A percentile compares a stretch with the other conserved stretches of the same genome.
phyloP scores from a whole-genome alignment of 1,140 invertebrate genomes.

The Reticulitermes speratus region DNA sequence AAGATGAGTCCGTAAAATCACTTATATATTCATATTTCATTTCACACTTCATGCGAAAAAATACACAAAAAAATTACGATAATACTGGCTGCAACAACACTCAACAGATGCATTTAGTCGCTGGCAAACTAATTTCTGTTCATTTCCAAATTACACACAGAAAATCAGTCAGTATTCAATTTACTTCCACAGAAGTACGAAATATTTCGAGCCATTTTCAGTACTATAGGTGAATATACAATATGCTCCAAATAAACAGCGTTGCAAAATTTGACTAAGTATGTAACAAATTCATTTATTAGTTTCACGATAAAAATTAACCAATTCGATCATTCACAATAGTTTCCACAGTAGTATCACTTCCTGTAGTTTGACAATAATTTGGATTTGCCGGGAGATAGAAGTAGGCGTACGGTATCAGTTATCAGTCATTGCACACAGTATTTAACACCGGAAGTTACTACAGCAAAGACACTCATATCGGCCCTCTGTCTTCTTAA shows the following conservation, averaged over 20 bases:
- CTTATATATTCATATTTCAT: not conserved
- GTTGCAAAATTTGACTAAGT: too few species aligned
- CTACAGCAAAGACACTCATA: not conserved
- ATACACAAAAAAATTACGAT: not conserved
- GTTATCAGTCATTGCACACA: not conserved
- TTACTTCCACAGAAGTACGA: not conserved
- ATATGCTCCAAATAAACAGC: too few species aligned
- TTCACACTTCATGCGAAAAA: not conserved
- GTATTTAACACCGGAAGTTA: not conserved
- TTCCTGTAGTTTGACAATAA: not conserved
- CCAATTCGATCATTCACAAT: not conserved
- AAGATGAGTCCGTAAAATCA: not conserved
- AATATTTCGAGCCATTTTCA: not conserved
- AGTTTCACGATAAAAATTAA: too few species aligned
- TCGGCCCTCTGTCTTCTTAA: not conserved
- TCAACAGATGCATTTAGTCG: too few species aligned
- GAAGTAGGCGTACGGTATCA: not conserved
- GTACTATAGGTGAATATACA: not conserved
- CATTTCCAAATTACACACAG: not conserved
- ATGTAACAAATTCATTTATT: too few species aligned
- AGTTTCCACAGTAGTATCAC: not conserved
- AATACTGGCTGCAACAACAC: not conserved
- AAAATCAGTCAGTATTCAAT: not conserved
- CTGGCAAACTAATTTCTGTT: not conserved
- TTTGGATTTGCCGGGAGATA: conserved; percentile 9